Conservation (phyloP, 2,797 vertebrate genomes). For the Cyclura pinguis region DNA sequence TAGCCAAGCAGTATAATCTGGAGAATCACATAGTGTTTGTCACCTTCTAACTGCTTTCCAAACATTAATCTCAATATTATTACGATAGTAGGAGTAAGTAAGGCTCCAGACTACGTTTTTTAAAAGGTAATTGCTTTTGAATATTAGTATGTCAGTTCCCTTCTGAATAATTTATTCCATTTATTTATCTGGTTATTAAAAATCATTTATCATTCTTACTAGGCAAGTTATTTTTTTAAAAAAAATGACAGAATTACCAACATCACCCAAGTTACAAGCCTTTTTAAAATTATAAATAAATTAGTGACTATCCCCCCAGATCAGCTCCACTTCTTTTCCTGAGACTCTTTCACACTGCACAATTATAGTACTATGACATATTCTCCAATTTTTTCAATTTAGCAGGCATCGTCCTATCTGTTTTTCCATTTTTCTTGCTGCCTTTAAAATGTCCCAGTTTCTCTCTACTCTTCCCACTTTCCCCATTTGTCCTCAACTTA, state of each 20-base stretch:
- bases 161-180: conserved; percentile 42
- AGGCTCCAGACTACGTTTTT: conserved; percentile 1
- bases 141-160: conserved; percentile 16
- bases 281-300: background rate
- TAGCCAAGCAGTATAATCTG: background rate
- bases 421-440: too few relatives aligned
- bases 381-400: too few relatives aligned
- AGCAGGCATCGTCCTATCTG: too few relatives aligned
- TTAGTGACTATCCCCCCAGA: background rate
- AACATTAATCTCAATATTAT: conserved; percentile 31
- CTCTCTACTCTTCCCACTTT: background rate
- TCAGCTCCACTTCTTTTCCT: too few relatives aligned
- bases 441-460: background rate
- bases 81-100: conserved; percentile 10
- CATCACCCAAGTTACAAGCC: background rate
- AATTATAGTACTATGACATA: too few relatives aligned
- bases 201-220: conserved; percentile 9
- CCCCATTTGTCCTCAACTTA: background rate
- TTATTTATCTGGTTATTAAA: conserved; percentile 37
- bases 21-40: background rate
- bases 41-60: conserved; percentile 41
- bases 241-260: background rate
- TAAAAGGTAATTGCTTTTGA: conserved; percentile 29
- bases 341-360: too few relatives aligned
- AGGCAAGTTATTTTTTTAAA: background rate